Evolutionary conservation across 2,888 invertebrate genomes (phyloP), one percentile per base, ranked within the genome.

Genomic region (Cyaniris semiargus): DNA sequence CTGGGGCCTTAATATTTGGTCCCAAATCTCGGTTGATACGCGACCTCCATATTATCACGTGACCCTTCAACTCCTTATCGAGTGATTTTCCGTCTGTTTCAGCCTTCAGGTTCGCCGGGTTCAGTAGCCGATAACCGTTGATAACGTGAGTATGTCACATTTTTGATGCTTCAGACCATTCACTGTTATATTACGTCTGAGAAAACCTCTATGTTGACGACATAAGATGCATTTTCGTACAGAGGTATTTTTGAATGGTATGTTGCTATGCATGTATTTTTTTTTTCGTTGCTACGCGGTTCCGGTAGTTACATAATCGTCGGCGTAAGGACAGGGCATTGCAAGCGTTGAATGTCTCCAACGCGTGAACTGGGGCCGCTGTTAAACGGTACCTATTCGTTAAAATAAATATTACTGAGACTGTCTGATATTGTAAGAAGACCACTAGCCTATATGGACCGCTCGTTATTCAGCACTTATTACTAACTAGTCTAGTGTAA

Each of bases 31-130:
- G 15, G 5, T 27, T 66, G 23, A 66, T 27, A 66, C 21, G 10
- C 13, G 27, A 15, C 66, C 66, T 18, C 27, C 66, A 31, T 66
- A 66, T 31, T 66, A 66, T 66, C 66, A 66, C 18, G 27, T 66
- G 66, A 66, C 66, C 66, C 66, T 31, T 66, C 13, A 27, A 27
- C 66, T 7, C 77, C 77, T 86, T 84, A 82, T 84, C 86, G 80
- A 81, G 84, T 88, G 87, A 88, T 82, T 83, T 86, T 85, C 83
- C 84, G 80, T 84, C 87, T 88, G 86, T 90, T 89, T 85, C n/a
- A n/a, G n/a, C n/a, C n/a, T n/a, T n/a, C 90, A 90, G 90, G 86
- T 89, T 83, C 83, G 74, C 70, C 80, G 86, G 85, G 90, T 88
- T 90, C 89, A 89, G 81, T 84, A 85, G 82, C 86, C 90, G 90